Evolutionary conservation across 2,113 vertebrate species (phyloP), one percentile per base, ranked within the genome.

Genomic region (Dipodomys merriami): DNA sequence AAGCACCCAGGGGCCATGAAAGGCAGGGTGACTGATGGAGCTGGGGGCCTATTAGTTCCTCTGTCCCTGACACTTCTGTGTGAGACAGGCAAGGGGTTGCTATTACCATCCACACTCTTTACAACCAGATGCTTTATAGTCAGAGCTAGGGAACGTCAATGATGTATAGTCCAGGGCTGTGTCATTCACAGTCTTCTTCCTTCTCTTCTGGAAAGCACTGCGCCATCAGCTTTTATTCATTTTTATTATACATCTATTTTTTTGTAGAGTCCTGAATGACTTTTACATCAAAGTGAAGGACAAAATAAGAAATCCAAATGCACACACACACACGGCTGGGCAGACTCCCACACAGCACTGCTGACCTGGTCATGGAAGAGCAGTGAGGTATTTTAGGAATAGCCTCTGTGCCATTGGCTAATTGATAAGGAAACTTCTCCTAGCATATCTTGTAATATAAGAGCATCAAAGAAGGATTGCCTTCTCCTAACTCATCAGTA

Each of bases 181-280:
- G 35, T 12, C 65, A 68, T 74, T 90, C 78, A 91, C 33, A 78
- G 15, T 53, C 39, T 60, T 92, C 72, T 88, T 68, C 13, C 16
- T 73, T 19, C 60, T 79, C 33, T 74, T 67, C 62, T 69, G 25
- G 77, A 77, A 93, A 94, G 20, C 27, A 64, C 65, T n/a, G 60
- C 30, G 49, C 23, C 69, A 57, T 91, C 25, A 53, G 53, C 68
- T 94, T 60, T 91, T 81, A 92, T 81, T 83, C 44, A 79, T 82
- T 86, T 94, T 94, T 87, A 94, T 82, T 91, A 57, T 57, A 49
- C 23, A 72, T 74, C 19, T 84, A 2, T 65, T 72, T 62, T 93
- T 64, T 65, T 25, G 13, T 65, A 69, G 18, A 19, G 33, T 60
- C 13, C 30, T 88, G n/a, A 85, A 79, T 90, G 87, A 88, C 85